These are phyloP conservation scores for Trachelus stipa DNA, from an alignment of 2,888 invertebrate genomes.

Conservation along the genomic window DNA sequence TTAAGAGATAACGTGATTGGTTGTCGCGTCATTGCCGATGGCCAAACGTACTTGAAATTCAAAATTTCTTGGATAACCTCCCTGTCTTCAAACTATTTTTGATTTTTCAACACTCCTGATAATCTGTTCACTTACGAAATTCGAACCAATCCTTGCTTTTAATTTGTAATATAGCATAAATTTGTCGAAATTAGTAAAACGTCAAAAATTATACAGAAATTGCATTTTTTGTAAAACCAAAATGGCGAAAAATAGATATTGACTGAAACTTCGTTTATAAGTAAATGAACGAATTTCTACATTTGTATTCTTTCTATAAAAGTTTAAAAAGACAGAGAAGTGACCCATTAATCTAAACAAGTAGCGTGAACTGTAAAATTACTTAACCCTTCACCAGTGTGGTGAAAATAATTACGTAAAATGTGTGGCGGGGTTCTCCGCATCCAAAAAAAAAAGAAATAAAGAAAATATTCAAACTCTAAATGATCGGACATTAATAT, in stretches of 20 bases:
- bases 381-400: neutral
- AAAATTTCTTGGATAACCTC: neutral
- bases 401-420: no score
- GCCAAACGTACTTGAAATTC: constrained; percentile 41
- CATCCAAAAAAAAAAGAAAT: no score
- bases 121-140: neutral
- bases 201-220: no score
- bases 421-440: no score
- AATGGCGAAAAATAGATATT: no score
- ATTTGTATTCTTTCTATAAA: neutral
- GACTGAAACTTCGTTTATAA: no score
- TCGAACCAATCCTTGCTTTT: neutral
- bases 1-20: constrained; percentile 65
- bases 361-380: neutral
- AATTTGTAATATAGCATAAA: no score
- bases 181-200: no score
- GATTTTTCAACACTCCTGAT: neutral
- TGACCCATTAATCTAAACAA: neutral
- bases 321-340: neutral
- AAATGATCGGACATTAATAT: no score
- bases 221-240: no score
- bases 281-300: neutral
- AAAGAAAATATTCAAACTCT: no score
- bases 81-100: neutral
- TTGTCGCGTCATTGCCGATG: constrained; percentile 61